Percentiles rank a stretch among this genome's conserved stretches.
Conservation (phyloP, 1,140 invertebrate species). For the Drosophila aff. region DNA sequence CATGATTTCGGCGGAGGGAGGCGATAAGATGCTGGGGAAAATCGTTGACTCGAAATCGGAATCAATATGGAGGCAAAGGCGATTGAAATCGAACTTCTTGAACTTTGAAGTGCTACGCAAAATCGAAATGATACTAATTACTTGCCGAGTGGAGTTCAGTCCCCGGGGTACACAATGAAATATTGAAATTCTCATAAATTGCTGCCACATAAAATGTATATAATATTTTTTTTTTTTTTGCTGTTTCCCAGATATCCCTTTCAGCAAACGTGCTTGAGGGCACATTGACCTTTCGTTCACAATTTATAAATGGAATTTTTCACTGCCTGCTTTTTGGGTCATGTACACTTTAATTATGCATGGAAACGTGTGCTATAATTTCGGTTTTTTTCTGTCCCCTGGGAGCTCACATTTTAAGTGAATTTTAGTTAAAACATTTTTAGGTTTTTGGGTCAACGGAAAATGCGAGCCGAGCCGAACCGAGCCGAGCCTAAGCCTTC, state of each 20-base stretch:
- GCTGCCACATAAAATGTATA: slow-evolving; percentile 16
- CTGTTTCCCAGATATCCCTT: slow-evolving; percentile 17
- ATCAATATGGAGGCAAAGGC: slow-evolving; percentile 30
- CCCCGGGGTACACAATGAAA: slow-evolving; percentile 22
- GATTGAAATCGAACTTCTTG: slow-evolving; percentile 45
- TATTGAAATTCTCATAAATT: slow-evolving; percentile 39
- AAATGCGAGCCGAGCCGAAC: neutral
- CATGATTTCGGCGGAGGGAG: neutral
- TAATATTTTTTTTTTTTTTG: neutral
- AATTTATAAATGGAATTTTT: slow-evolving; percentile 35
- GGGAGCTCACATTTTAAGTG: slow-evolving; percentile 35
- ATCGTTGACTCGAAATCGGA: slow-evolving; percentile 41
- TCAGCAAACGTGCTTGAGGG: slow-evolving; percentile 17
- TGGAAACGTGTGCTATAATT: slow-evolving; percentile 57
- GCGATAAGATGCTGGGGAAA: slow-evolving; percentile 2
- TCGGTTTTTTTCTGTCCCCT: slow-evolving; percentile 1
- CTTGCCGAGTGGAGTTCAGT: slow-evolving; percentile 18
- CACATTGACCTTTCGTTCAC: slow-evolving; percentile 23
- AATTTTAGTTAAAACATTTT: slow-evolving; percentile 34
- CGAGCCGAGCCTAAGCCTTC: slow-evolving; percentile 12
- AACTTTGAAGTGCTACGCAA: slow-evolving; percentile 36
- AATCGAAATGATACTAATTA: slow-evolving; percentile 48
- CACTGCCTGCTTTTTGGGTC: slow-evolving; percentile 42
- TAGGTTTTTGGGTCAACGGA: slow-evolving; percentile 27
- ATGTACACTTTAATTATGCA: slow-evolving; percentile 65